A percentile compares a stretch with the other conserved stretches of the same genome.
phyloP scores from a whole-genome alignment of 2,888 invertebrate genomes.

The Meliscaeva auricollis region DNA sequence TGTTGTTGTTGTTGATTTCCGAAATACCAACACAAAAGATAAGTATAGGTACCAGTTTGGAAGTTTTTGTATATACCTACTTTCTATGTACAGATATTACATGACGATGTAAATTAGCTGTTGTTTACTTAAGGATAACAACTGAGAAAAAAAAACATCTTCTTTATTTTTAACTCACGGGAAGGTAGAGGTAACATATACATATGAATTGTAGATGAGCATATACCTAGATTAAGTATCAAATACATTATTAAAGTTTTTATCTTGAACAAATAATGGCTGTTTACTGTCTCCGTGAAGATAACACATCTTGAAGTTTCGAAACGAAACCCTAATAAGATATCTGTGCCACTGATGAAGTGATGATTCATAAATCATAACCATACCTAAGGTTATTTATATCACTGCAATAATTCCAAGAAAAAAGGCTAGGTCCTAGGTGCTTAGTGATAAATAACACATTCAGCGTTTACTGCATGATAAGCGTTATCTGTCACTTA shows the following conservation, averaged over 20 bases:
- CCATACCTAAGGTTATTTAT: conserved; percentile 40
- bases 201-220: too few relatives aligned
- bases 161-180: conserved; percentile 47
- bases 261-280: conserved; percentile 66
- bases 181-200: background rate
- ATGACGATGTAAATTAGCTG: conserved; percentile 57
- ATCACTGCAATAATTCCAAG: conserved; percentile 48
- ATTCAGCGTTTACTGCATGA: background rate
- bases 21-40: conserved; percentile 26
- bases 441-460: conserved; percentile 7
- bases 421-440: conserved; percentile 22
- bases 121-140: conserved; percentile 67
- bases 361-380: conserved; percentile 69
- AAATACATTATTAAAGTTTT: conserved; percentile 64
- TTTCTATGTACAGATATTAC: conserved; percentile 15
- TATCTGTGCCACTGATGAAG: conserved; percentile 46
- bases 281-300: conserved; percentile 60
- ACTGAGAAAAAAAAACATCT: conserved; percentile 50
- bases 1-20: conserved; percentile 15
- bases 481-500: background rate
- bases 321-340: conserved; percentile 35
- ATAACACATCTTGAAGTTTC: conserved; percentile 68
- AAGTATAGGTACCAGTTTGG: background rate
- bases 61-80: background rate
- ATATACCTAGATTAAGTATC: conserved; percentile 49